A percentile compares a stretch with the other conserved stretches of the same genome.
phyloP scores from a whole-genome alignment of 2,888 invertebrate genomes.

The Megaustenia siamemsis region DNA sequence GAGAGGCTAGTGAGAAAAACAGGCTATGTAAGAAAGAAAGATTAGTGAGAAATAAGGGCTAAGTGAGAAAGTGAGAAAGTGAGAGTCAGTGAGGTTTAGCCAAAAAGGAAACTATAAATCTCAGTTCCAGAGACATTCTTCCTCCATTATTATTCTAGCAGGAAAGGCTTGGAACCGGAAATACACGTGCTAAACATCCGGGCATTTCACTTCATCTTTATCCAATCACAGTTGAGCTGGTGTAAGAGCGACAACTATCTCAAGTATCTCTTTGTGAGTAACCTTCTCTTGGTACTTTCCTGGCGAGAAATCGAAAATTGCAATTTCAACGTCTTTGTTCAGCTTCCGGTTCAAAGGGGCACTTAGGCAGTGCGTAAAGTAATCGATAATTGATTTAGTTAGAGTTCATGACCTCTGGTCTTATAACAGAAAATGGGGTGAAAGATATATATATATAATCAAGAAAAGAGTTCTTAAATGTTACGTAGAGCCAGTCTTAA shows the following conservation, averaged over 20 bases:
- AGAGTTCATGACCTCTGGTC: background rate
- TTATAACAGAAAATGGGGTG: background rate
- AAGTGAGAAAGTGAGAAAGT: background rate
- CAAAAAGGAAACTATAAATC: background rate
- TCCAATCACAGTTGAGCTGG: background rate
- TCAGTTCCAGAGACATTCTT: background rate
- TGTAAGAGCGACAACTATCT: conserved; percentile 1
- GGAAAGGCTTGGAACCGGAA: background rate
- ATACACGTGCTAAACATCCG: background rate
- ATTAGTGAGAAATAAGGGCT: too few relatives aligned
- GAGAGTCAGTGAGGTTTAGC: background rate
- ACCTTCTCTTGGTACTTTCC: background rate
- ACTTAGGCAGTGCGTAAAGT: background rate
- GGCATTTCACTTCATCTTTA: background rate
- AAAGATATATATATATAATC: too few relatives aligned
- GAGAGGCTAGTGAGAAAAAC: too few relatives aligned
- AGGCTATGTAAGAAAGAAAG: too few relatives aligned
- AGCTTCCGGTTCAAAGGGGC: conserved; percentile 3
- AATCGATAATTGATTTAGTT: background rate
- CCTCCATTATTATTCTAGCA: background rate
- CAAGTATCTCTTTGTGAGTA: background rate
- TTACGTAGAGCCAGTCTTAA: too few relatives aligned
- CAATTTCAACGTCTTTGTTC: conserved; percentile 23
- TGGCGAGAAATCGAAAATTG: background rate
- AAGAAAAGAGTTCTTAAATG: too few relatives aligned